phyloP scores from a whole-genome alignment of 2,797 vertebrate species.

The Phalanger gymnotis region DNA sequence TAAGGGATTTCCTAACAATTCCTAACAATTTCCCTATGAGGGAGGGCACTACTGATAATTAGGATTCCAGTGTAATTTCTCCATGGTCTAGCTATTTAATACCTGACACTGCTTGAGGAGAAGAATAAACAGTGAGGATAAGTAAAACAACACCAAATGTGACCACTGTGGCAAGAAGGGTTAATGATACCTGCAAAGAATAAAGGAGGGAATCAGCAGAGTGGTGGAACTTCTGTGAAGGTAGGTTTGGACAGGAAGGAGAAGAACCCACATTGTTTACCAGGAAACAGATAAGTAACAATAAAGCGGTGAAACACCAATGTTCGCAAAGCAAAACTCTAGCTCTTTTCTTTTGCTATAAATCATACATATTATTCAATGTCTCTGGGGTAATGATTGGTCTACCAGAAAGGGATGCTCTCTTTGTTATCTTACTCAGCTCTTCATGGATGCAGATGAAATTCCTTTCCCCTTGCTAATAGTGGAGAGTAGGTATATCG shows the following conservation, averaged over 20 bases:
- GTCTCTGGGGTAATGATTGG: background rate
- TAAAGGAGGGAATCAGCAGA: background rate
- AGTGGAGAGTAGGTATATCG: background rate
- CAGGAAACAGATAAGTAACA: background rate
- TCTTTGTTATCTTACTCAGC: too few relatives aligned
- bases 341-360: background rate
- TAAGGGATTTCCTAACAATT: background rate
- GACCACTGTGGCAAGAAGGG: background rate
- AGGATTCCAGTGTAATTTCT: background rate
- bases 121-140: background rate
- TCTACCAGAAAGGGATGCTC: background rate
- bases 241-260: background rate
- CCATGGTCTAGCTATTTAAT: background rate
- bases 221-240: background rate
- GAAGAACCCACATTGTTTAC: background rate
- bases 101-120: background rate
- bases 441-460: background rate
- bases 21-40: background rate
- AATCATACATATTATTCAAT: background rate
- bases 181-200: background rate
- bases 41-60: too few relatives aligned
- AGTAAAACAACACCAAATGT: background rate
- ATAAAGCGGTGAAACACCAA: too few relatives aligned
- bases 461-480: background rate
- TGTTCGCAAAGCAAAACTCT: too few relatives aligned